Conservation (phyloP, 2,113 vertebrate genomes). For the Melanocharis versteri region DNA sequence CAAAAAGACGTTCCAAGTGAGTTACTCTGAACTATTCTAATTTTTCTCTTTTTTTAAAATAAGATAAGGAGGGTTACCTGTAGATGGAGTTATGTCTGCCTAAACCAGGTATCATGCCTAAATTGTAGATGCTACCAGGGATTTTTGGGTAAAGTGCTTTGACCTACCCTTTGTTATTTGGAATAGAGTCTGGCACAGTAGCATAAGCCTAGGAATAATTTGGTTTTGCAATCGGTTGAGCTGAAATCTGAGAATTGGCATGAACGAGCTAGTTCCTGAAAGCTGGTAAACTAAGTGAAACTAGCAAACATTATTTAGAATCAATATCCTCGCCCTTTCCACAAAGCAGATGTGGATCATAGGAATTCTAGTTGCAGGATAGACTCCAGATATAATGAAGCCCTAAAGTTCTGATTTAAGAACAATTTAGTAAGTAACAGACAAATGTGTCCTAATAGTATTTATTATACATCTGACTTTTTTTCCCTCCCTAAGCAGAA, state of each 20-base stretch:
- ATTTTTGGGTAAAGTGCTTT: not conserved
- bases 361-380: not conserved
- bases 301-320: not conserved
- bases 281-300: not conserved
- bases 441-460: not conserved
- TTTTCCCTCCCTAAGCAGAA: constrained; percentile 12
- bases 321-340: not conserved
- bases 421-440: not conserved
- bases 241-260: not conserved
- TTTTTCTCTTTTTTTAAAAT: not conserved
- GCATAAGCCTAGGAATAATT: not conserved
- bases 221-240: not conserved
- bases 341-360: not conserved
- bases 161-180: not conserved
- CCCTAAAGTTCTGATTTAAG: not conserved
- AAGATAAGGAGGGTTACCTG: not conserved
- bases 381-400: not conserved
- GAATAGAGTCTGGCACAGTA: not conserved
- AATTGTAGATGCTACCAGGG: not conserved
- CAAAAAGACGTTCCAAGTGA: constrained; percentile 68
- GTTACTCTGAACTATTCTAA: not conserved
- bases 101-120: not conserved
- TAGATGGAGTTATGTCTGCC: not conserved
- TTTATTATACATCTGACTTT: not conserved
- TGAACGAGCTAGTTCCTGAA: not conserved